phyloP scores from a whole-genome alignment of 2,797 vertebrate genomes.

The Poeciliopsis paucimaculata region DNA sequence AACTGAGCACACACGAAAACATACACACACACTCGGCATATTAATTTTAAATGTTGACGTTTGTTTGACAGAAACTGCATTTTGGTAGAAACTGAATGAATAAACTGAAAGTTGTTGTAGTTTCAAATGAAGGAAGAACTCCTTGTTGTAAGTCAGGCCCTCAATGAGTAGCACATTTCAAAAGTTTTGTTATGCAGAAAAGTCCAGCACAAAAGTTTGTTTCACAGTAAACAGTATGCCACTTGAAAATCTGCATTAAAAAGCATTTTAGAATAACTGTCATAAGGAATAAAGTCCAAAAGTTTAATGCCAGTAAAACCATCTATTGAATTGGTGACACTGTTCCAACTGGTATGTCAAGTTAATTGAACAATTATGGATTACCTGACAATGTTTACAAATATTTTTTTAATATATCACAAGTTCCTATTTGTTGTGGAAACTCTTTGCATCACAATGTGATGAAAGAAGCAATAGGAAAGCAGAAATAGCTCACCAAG shows the following conservation, averaged over 20 bases:
- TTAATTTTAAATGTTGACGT: background rate
- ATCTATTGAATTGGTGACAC: background rate
- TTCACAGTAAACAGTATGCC: background rate
- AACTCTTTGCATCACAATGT: background rate
- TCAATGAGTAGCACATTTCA: slow-evolving; percentile 22
- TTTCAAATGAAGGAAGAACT: slow-evolving; percentile 14
- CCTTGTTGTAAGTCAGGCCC: slow-evolving; percentile 47
- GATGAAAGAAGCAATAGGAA: background rate
- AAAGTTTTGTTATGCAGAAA: background rate
- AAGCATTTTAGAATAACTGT: background rate
- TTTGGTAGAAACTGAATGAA: background rate
- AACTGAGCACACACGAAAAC: slow-evolving; percentile 13
- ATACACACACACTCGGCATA: slow-evolving; percentile 14
- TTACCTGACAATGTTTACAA: background rate
- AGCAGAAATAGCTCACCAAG: slow-evolving; percentile 83
- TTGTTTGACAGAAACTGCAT: background rate
- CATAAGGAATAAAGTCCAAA: background rate
- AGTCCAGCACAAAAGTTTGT: background rate
- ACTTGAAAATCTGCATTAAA: background rate
- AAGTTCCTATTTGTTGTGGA: background rate
- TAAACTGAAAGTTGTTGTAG: slow-evolving; percentile 38
- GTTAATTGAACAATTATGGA: background rate
- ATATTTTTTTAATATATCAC: background rate
- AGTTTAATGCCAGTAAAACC: background rate
- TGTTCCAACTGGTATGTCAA: background rate